Base-by-base conservation (phyloP, 2,797 vertebrate species). In the Bucorvus abyssinicus region DNA sequence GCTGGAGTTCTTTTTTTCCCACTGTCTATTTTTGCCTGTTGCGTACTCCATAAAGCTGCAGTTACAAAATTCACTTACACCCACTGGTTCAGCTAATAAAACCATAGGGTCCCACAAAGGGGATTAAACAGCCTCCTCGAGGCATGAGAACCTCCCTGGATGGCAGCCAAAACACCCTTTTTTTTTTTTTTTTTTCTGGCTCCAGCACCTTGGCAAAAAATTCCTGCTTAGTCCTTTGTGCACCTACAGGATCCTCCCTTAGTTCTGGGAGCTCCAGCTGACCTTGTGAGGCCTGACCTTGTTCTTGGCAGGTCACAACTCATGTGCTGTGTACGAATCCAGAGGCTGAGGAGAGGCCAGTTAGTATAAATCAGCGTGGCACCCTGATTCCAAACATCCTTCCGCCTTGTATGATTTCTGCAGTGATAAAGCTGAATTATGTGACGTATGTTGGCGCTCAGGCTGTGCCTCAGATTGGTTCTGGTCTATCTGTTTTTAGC, bases 351-450 rank as follows among this genome's bases (percentile, higher is more conserved):
- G 30, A 88, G 79, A 6, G 89, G 80, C 87, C 91, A 91, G 84
- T 88, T 29, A 30, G 47, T 20, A 47, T 95, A 87, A 94, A 92
- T 93, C 93, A 92, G 19, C 5, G 23, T 53, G 68, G 93, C 89
- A 91, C 79, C 89, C 78, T 69, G 93, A 78, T 77, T 77, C 68
- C 84, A 79, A 84, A 32, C 70, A 79, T 32, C 95, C 81, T 88
- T 81, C 88, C 79, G 73, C 92, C 80, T 86, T 10, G 23, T 52
- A 19, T 69, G 93, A 95, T 94, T 92, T 90, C 90, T 92, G 92
- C 77, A 73, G 94, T 56, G 92, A 94, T 87, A 92, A 92, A 95
- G 88, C 86, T 95, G 94, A 96, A 80, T 95, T 95, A 89, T 81
- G 94, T 81, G 95, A 90, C 14, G 53, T 85, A 69, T 1, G 2